Evolutionary conservation across 92 coral and sea anemone species (phyloP).

Genomic region (Heliopora coerulea): DNA sequence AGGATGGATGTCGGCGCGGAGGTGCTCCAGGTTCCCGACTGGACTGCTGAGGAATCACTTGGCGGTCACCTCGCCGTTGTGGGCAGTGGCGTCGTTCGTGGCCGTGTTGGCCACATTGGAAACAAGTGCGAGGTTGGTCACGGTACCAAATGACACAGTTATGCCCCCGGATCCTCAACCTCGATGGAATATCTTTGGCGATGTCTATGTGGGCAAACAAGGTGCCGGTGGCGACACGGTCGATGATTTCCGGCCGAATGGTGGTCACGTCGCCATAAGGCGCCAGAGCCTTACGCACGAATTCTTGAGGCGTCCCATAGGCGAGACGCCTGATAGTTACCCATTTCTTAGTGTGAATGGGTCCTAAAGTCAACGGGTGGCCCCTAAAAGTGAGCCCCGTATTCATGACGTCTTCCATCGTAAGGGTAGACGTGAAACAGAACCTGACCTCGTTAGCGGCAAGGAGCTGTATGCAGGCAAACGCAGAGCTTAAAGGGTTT

Average conservation of each 20-base stretch:
- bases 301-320: conserved; percentile 10
- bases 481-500: not conserved
- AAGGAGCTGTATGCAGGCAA: conserved; percentile 1
- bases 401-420: not conserved
- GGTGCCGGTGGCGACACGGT: not conserved
- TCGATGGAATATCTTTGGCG: conserved; percentile 12
- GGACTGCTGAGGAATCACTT: too few relatives aligned
- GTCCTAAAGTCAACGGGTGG: not conserved
- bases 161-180: conserved; percentile 14
- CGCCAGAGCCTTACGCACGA: conserved; percentile 5
- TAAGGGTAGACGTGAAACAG: conserved; percentile 9
- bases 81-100: not conserved
- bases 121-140: conserved; percentile 23
- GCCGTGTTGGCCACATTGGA: not conserved
- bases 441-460: not conserved
- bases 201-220: conserved; percentile 15
- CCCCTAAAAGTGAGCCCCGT: not conserved
- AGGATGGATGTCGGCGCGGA: too few relatives aligned
- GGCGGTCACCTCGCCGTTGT: too few relatives aligned
- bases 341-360: not conserved
- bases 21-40: too few relatives aligned
- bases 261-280: not conserved
- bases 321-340: conserved; percentile 29
- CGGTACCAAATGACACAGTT: conserved; percentile 6
- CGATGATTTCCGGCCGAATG: not conserved